A percentile compares a stretch with the other conserved stretches of the same genome.
phyloP scores from a whole-genome alignment of 1,140 invertebrate genomes.

The Arion vulgaris region DNA sequence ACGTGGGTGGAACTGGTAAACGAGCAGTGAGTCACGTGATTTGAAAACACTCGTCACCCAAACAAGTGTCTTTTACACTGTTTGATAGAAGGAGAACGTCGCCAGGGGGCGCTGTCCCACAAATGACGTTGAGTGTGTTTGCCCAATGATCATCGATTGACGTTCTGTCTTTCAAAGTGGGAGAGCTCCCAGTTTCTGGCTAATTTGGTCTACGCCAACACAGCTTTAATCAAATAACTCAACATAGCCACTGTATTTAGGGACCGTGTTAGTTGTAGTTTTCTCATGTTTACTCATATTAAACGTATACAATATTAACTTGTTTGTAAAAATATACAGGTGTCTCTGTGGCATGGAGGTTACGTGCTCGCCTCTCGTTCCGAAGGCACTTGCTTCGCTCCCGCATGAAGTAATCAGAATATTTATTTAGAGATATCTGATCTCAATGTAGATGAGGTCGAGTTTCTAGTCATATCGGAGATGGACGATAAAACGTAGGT shows the following conservation, averaged over 20 bases:
- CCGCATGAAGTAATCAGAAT: no score
- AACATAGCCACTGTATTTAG: not conserved
- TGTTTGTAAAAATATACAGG: no score
- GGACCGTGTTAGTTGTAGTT: not conserved
- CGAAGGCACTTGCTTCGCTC: no score
- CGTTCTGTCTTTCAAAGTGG: no score
- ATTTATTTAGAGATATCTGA: no score
- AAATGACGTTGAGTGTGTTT: not conserved
- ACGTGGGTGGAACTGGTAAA: not conserved
- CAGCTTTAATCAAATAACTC: not conserved
- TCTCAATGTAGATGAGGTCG: no score
- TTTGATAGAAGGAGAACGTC: not conserved
- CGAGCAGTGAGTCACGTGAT: constrained; percentile 7
- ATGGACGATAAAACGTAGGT: no score
- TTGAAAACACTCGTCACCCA: constrained; percentile 14
- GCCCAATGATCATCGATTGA: no score
- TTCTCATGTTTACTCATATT: not conserved
- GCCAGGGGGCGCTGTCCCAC: not conserved
- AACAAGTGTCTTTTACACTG: not conserved
- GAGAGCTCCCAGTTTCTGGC: not conserved
- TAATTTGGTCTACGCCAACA: not conserved
- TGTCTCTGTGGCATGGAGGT: no score
- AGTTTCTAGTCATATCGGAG: no score
- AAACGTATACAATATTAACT: not conserved
- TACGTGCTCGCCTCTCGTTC: no score